Evolutionary conservation across 2,888 invertebrate species (phyloP).

Genomic region (Chrysina gloriosa): DNA sequence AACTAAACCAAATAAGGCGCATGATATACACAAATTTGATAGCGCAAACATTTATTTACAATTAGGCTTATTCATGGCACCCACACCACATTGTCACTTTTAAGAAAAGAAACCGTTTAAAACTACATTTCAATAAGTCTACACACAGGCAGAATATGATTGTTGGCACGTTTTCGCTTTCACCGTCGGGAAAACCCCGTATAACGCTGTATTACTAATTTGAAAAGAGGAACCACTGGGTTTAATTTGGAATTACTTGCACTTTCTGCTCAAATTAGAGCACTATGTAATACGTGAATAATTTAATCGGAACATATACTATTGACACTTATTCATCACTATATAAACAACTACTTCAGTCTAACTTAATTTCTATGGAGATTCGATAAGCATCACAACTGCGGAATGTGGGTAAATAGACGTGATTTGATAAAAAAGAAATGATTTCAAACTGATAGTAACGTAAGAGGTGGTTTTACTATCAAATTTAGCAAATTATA

Average conservation of each 20-base stretch:
- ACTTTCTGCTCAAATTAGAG: neutral
- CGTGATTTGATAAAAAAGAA: neutral
- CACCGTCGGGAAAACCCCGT: slow-evolving; percentile 4
- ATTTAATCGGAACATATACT: neutral
- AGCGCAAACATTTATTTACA: no score
- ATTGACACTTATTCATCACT: slow-evolving; percentile 4
- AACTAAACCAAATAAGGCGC: no score
- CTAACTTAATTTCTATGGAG: no score
- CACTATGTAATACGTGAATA: neutral
- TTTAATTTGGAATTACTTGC: neutral
- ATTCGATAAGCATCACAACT: neutral
- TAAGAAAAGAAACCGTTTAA: no score
- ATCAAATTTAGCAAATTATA: no score
- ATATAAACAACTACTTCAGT: neutral
- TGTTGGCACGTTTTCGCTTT: slow-evolving; percentile 13
- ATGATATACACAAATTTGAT: no score
- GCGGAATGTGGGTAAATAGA: neutral
- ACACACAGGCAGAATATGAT: neutral
- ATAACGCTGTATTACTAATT: no score
- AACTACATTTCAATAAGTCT: no score
- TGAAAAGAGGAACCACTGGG: neutral
- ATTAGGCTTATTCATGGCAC: no score
- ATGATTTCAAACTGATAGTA: no score
- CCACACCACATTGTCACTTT: no score
- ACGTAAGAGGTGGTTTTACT: no score